These are phyloP conservation scores for Belonocnema kinseyi DNA, from an alignment of 1,140 invertebrate species.

Conservation along the genomic window DNA sequence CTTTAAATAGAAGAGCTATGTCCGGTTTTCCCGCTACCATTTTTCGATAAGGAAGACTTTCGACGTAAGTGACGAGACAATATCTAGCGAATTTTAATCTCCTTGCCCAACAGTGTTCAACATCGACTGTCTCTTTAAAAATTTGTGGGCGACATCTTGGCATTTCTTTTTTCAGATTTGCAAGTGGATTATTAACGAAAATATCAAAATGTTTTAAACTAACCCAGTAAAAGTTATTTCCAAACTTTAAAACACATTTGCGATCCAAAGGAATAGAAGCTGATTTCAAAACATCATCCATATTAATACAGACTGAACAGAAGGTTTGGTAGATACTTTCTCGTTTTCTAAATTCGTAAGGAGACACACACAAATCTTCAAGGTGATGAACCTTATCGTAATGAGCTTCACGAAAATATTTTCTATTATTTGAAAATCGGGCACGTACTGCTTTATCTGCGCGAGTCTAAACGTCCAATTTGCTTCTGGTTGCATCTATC, in stretches of 20 bases:
- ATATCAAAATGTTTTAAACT: slow-evolving; percentile 73
- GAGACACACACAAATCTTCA: slow-evolving; percentile 71
- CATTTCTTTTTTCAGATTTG: slow-evolving; percentile 67
- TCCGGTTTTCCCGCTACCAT: slow-evolving; percentile 68
- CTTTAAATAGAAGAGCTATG: slow-evolving; percentile 69
- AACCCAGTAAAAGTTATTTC: slow-evolving; percentile 77
- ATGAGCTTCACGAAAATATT: slow-evolving; percentile 54
- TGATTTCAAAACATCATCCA: slow-evolving; percentile 65
- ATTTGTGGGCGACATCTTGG: slow-evolving; percentile 73
- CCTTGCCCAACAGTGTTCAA: slow-evolving; percentile 50
- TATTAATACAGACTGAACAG: slow-evolving; percentile 76
- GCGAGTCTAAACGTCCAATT: slow-evolving; percentile 74
- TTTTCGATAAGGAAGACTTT: slow-evolving; percentile 71
- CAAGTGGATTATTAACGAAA: slow-evolving; percentile 69
- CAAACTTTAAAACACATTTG: slow-evolving; percentile 76
- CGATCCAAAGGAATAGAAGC: slow-evolving; percentile 72
- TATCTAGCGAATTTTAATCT: slow-evolving; percentile 74
- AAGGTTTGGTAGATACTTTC: slow-evolving; percentile 74
- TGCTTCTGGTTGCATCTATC: slow-evolving; percentile 68
- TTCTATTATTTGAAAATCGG: slow-evolving; percentile 39
- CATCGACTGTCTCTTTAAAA: slow-evolving; percentile 65
- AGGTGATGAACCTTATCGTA: slow-evolving; percentile 67
- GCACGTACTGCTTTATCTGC: slow-evolving; percentile 63
- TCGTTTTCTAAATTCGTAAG: slow-evolving; percentile 73
- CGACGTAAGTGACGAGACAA: slow-evolving; percentile 78